Evolutionary conservation across 2,797 vertebrate genomes (phyloP).

Genomic region (Chiroxiphia lanceolata): DNA sequence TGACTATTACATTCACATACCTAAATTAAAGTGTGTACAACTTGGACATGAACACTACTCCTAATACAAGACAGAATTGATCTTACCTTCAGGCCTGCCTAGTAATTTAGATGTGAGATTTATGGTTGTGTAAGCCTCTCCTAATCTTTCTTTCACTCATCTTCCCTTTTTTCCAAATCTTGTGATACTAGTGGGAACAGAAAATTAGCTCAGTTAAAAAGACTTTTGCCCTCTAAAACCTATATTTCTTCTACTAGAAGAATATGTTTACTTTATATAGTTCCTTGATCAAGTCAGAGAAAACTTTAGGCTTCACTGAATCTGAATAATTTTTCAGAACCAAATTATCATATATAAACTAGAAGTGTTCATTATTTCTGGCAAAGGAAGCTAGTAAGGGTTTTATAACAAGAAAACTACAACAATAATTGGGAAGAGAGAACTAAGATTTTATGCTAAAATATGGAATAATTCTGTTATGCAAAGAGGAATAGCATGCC

Average conservation of each 20-base stretch:
- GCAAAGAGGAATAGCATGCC: not conserved
- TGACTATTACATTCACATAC: not conserved
- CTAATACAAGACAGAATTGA: not conserved
- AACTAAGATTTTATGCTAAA: not conserved
- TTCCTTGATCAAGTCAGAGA: not conserved
- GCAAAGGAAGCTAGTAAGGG: not conserved
- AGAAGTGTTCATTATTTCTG: not conserved
- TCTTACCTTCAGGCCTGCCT: not conserved
- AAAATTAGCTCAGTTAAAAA: not conserved
- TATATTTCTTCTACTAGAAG: not conserved
- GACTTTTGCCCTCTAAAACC: fast-evolving
- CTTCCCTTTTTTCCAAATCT: not conserved
- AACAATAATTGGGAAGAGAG: not conserved
- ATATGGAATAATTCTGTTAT: not conserved
- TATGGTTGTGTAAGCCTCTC: not conserved
- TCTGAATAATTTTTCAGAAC: not conserved
- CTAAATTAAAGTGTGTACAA: not conserved
- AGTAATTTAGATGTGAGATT: not conserved
- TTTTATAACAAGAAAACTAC: not conserved
- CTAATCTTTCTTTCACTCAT: not conserved
- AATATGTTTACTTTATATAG: not conserved
- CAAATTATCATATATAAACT: not conserved
- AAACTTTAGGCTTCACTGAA: not conserved
- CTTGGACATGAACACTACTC: fast-evolving
- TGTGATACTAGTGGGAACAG: not conserved